phyloP scores from a whole-genome alignment of 2,113 vertebrate genomes.

The Oreochromis aureus region DNA sequence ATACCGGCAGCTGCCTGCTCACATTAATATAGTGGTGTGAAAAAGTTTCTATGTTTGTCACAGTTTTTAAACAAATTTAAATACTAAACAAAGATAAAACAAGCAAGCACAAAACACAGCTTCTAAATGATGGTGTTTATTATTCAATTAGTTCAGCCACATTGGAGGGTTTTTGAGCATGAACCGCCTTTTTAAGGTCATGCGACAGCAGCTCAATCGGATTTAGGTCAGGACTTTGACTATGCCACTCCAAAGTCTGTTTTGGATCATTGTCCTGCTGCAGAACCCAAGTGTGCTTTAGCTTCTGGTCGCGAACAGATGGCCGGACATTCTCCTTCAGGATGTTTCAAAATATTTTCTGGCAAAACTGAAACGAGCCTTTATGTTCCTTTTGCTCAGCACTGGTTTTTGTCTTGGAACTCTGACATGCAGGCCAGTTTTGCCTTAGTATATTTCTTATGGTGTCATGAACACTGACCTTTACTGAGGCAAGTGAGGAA shows the following conservation, averaged over 20 bases:
- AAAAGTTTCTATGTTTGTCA: not conserved
- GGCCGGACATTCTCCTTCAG: not conserved
- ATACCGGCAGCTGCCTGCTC: not conserved
- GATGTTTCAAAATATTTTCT: not conserved
- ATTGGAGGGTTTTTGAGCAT: not conserved
- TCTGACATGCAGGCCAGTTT: not conserved
- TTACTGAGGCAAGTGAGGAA: too few relatives aligned
- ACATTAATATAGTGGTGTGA: not conserved
- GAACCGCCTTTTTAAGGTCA: not conserved
- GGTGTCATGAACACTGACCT: too few relatives aligned
- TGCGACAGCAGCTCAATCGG: not conserved
- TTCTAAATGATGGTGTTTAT: not conserved
- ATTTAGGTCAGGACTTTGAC: not conserved
- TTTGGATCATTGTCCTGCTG: not conserved
- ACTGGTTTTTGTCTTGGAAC: not conserved
- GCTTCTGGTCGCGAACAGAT: not conserved
- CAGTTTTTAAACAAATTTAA: not conserved
- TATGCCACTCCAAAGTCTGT: not conserved
- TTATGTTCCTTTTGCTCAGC: not conserved
- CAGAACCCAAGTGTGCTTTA: not conserved
- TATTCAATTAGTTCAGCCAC: not conserved
- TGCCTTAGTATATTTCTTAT: not conserved
- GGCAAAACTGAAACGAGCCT: not conserved
- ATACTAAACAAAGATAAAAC: not conserved
- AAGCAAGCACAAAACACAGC: not conserved